phyloP scores from a whole-genome alignment of 1,140 invertebrate species.

The Paraescarpia echinospica region DNA sequence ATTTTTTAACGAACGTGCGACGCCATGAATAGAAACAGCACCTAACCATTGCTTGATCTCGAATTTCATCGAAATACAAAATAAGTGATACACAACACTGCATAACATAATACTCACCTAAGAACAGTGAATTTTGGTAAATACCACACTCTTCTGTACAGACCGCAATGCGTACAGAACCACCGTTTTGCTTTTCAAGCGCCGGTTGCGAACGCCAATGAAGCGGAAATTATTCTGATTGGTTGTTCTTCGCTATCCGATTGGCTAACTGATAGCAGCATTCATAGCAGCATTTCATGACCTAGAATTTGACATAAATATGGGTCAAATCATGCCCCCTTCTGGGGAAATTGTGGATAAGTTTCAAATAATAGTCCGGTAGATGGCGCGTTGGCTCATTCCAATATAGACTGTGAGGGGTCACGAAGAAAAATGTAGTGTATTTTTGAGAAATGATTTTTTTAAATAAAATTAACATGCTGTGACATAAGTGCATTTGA shows the following conservation, averaged over 20 bases:
- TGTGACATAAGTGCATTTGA: too few relatives aligned
- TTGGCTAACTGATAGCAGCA: neutral
- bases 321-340: neutral
- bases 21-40: neutral
- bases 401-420: neutral
- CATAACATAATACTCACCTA: neutral
- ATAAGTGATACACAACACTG: neutral
- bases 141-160: neutral
- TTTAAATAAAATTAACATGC: too few relatives aligned
- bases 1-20: neutral
- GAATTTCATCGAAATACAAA: neutral
- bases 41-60: neutral
- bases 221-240: neutral
- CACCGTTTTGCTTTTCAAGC: neutral
- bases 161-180: neutral
- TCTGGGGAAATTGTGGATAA: neutral
- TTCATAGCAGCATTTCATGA: conserved; percentile 1
- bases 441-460: too few relatives aligned
- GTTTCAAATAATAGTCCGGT: neutral
- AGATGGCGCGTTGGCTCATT: neutral
- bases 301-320: neutral
- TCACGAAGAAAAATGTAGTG: too few relatives aligned
- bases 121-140: neutral
- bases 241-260: neutral
- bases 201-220: neutral